These are phyloP conservation scores for Pachycephala philippinensis DNA, from an alignment of 2,113 vertebrate genomes.

Conservation along the genomic window DNA sequence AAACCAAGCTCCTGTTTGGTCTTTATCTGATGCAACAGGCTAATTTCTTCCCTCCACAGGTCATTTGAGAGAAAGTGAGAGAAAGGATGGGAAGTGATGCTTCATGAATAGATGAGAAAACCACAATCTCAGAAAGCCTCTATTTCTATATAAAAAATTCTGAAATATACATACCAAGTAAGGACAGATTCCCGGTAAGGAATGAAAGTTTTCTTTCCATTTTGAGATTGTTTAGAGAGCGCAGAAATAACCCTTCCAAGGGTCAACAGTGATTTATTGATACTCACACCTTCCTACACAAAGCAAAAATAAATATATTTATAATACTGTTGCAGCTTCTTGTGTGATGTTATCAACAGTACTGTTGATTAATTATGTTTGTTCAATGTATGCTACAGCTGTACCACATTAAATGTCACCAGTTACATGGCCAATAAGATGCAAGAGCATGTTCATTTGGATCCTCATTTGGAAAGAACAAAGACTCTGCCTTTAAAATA, in stretches of 20 bases:
- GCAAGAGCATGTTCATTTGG: not conserved
- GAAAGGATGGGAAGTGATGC: not conserved
- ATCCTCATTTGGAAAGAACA: not conserved
- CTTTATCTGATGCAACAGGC: not conserved
- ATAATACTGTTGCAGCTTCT: not conserved
- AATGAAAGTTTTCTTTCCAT: constrained; percentile 81
- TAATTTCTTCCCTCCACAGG: not conserved
- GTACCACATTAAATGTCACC: not conserved
- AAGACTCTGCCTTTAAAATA: not conserved
- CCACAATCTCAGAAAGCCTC: not conserved
- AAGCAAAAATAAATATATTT: not conserved
- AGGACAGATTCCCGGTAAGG: constrained; percentile 95
- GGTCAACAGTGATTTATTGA: constrained; percentile 94
- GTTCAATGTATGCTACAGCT: not conserved
- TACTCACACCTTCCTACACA: constrained; percentile 89
- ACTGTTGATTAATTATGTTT: not conserved
- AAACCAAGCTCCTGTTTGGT: not conserved
- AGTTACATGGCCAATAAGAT: not conserved
- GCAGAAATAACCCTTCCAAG: constrained; percentile 94
- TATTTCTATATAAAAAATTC: not conserved
- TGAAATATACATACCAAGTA: constrained; percentile 83
- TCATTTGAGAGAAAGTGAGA: not conserved
- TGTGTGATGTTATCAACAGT: not conserved
- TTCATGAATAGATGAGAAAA: not conserved
- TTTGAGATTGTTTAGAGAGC: constrained; percentile 84